Evolutionary conservation across 2,888 invertebrate species (phyloP), one percentile per base, ranked within the genome.

Genomic region (Norana najaformis): DNA sequence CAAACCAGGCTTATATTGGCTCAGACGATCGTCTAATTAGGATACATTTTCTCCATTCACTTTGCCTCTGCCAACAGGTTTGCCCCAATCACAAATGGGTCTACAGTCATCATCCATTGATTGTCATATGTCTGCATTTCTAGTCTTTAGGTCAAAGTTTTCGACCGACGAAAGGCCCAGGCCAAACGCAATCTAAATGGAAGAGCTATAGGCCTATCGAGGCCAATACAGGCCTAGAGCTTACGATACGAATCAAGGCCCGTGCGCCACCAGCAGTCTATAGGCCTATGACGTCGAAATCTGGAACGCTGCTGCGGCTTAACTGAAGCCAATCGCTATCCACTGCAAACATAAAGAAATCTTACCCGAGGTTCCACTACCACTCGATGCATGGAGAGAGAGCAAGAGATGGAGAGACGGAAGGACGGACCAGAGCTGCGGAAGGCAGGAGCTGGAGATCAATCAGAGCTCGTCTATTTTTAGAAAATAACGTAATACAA

Each of bases 401-500:
- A 30, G 18, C 3, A 18, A 18, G 18, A 18, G 18, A 23, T 20
- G 14, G 47, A 18, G 18, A 18, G 18, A 23, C 23, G 47, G 47
- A 6, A 3, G n/a, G 16, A 69, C 30, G 69, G n/a, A 69, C 16
- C 30, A n/a, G 69, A 11, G 69, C 69, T n/a, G n/a, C 69, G n/a
- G n/a, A n/a, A 69, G 69, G 69, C 69, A n/a, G 69, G 85, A 20
- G 23, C 30, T 20, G n/a, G 37, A 37, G 85, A 85, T 85, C 85
- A 35, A 85, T 35, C 85, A 14, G 16, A 18, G 35, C 85, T 36
- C 36, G 36, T 85, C 85, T 85, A 85, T 85, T 85, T 85, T 85
- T 85, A 85, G 85, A 85, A 35, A 13, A 35, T 85, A 85, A 85
- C 85, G 85, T 85, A 85, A 85, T 85, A 35, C 20, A 83, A 37